phyloP scores from a whole-genome alignment of 2,797 vertebrate genomes.

The Leuciscus waleckii region DNA sequence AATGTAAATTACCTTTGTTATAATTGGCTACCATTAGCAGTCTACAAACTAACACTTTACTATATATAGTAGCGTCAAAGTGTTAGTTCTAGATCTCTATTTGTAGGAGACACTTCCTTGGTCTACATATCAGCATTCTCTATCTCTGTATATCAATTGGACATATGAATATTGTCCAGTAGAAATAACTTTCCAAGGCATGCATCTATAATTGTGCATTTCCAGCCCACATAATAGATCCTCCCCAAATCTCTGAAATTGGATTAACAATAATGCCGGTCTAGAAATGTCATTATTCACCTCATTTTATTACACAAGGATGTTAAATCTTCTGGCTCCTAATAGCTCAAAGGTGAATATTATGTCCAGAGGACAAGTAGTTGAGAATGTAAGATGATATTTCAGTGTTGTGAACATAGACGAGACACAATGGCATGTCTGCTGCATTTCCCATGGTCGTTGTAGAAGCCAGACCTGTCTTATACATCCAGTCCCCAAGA shows the following conservation, averaged over 20 bases:
- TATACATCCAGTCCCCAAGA: slow-evolving; percentile 26
- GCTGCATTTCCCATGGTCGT: slow-evolving; percentile 28
- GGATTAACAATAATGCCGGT: background rate
- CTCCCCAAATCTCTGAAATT: slow-evolving; percentile 16
- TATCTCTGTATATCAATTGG: slow-evolving; percentile 14
- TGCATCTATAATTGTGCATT: slow-evolving; percentile 30
- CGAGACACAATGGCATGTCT: slow-evolving; percentile 24
- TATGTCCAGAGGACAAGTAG: background rate
- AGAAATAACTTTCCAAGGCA: slow-evolving; percentile 33
- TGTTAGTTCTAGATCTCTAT: background rate
- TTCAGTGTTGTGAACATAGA: background rate
- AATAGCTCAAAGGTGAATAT: background rate
- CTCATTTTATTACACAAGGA: slow-evolving; percentile 21
- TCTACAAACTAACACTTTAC: too few species aligned
- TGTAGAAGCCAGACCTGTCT: slow-evolving; percentile 10
- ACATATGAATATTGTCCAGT: too few species aligned
- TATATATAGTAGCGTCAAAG: too few species aligned
- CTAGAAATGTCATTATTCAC: background rate
- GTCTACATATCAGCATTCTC: background rate
- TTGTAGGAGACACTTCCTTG: background rate
- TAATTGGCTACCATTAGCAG: too few species aligned
- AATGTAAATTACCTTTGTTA: too few species aligned
- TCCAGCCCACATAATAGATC: slow-evolving; percentile 15
- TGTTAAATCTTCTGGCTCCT: background rate
- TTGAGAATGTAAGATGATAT: background rate